A percentile compares a stretch with the other conserved stretches of the same genome.
Conservation (phyloP, 2,888 invertebrate species). For the Tyria jacobaeae region DNA sequence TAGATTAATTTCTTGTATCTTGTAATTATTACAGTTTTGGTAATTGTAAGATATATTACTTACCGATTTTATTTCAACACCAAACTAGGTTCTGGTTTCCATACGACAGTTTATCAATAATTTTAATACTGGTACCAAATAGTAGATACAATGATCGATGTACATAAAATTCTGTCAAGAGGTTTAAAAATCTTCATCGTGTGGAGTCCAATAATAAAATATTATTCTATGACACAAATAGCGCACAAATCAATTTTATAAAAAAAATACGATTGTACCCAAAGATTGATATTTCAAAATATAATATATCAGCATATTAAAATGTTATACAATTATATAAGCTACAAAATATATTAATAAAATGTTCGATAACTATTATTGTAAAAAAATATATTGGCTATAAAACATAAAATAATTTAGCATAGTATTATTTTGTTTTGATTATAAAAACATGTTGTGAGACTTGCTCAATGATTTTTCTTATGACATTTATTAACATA, state of each 20-base stretch:
- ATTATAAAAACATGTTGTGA: conserved; percentile 20
- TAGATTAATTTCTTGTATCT: too few relatives aligned
- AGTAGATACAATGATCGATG: conserved; percentile 10
- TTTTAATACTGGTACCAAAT: background rate
- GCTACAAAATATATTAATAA: conserved; percentile 25
- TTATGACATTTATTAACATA: conserved; percentile 34
- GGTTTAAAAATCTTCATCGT: conserved; percentile 14
- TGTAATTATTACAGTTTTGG: too few relatives aligned
- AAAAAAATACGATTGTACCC: conserved; percentile 23
- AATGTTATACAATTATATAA: conserved; percentile 9
- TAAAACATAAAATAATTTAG: conserved; percentile 30
- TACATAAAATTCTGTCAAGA: conserved; percentile 3
- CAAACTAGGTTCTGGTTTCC: conserved; percentile 4
- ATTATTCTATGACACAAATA: conserved; percentile 15
- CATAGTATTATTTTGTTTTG: conserved; percentile 21
- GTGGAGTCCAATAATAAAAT: conserved; percentile 31
- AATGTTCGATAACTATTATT: conserved; percentile 30
- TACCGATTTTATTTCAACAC: background rate
- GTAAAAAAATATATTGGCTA: conserved; percentile 25
- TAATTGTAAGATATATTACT: too few relatives aligned
- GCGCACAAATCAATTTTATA: conserved; percentile 24
- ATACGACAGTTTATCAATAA: conserved; percentile 7
- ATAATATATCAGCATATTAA: too few relatives aligned
- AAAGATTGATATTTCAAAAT: conserved; percentile 14
- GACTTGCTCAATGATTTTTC: conserved; percentile 13